Evolutionary conservation across 1,140 invertebrate genomes (phyloP), one percentile per base, ranked within the genome.

Genomic region (Tetranychus cinnabarinus): DNA sequence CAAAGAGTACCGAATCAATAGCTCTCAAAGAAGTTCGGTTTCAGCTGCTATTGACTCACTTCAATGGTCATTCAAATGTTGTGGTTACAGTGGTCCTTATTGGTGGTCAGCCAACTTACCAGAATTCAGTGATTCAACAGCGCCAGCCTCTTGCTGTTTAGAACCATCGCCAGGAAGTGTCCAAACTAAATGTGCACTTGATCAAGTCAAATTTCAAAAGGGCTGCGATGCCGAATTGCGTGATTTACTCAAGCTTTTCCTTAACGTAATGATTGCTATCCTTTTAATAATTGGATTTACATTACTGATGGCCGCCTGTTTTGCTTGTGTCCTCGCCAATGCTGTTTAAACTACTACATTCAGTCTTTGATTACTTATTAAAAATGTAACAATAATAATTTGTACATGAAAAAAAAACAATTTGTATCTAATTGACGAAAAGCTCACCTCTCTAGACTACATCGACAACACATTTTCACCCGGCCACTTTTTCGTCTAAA

Each of bases 241-340:
- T 1, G 59, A 62, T 7, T 35, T 62, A 31, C 37, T 63, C 33
- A 35, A 45, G 5, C 37, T 42, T 52, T 63, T 47, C 12, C 8
- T 60, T 8, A 48, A 35, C 10, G 23, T 48, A 48, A 36, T 63
- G 23, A 48, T 42, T n/a, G 63, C 46, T 47, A n/a, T 58, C n/a
- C 42, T 31, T 1, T 35, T 63, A 39, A 37, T 42, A 1, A 35
- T 63, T 8, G 59, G 42, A 23, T 50, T 61, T 2, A 42, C 62
- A 36, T 59, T 62, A 46, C 15, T 63, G 39, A 45, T 63, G 48
- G 62, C 61, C 15, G 37, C 59, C 15, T 31, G 63, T 42, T 63
- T 63, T 60, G 47, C 62, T 6, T 63, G 62, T 52, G 7, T 39
- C 12, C 33, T 63, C 10, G 56, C 56, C 31, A 39, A 39, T 57